Evolutionary conservation across 2,888 invertebrate species (phyloP).

Genomic region (Tipula confusa): DNA sequence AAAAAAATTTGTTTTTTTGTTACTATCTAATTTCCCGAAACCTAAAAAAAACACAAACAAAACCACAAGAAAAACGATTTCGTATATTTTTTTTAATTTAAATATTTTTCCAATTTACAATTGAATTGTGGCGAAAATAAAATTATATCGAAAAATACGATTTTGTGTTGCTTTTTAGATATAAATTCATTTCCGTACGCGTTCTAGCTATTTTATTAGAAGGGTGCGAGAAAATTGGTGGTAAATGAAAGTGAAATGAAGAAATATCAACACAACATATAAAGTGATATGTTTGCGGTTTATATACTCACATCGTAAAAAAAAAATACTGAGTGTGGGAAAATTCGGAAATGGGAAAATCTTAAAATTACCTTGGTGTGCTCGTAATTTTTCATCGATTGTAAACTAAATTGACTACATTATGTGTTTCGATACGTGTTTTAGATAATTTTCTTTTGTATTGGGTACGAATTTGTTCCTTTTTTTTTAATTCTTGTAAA

Average conservation of each 20-base stretch:
- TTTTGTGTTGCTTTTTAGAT: background rate
- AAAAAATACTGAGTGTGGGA: background rate
- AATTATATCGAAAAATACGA: background rate
- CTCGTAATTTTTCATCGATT: background rate
- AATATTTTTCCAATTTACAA: slow-evolving; percentile 7
- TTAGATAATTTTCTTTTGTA: background rate
- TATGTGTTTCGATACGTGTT: background rate
- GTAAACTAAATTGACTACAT: background rate
- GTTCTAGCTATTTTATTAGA: background rate
- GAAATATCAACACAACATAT: background rate
- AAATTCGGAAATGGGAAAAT: background rate
- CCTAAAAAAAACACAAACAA: background rate
- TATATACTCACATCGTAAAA: background rate
- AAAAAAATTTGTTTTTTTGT: background rate
- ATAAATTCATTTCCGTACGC: background rate
- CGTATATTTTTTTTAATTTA: background rate
- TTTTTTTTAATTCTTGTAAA: no score
- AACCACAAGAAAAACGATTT: background rate
- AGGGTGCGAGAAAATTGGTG: background rate
- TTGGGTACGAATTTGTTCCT: no score
- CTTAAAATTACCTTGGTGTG: background rate
- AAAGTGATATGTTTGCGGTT: background rate
- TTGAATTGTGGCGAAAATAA: background rate
- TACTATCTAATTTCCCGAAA: background rate
- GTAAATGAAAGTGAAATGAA: no score